Percentiles rank a stretch among this genome's conserved stretches.
Evolutionary conservation across 1,140 invertebrate genomes (phyloP).

Genomic region (Steinernema feltiae): DNA sequence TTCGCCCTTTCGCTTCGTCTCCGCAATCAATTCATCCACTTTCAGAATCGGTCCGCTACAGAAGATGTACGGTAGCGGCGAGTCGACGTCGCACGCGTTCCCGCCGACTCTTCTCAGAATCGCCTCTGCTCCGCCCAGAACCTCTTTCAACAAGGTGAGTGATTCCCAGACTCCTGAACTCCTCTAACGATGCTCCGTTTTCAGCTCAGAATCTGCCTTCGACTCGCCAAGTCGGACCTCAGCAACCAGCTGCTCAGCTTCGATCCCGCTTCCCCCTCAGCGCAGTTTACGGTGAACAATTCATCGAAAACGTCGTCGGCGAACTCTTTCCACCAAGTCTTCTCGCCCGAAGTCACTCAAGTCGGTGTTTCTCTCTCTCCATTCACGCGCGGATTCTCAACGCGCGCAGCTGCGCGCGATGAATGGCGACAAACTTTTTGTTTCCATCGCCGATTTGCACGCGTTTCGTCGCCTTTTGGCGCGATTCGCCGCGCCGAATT

Average conservation of each 20-base stretch:
- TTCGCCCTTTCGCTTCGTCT: neutral
- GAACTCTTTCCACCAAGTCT: neutral
- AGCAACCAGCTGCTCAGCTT: neutral
- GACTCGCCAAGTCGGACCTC: neutral
- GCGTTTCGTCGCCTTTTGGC: neutral
- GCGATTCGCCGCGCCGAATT: neutral
- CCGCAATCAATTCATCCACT: neutral
- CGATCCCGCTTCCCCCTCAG: neutral
- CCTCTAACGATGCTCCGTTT: neutral
- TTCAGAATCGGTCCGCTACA: conserved; percentile 4
- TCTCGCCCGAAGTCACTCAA: neutral
- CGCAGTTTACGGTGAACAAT: neutral
- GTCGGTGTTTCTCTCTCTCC: neutral
- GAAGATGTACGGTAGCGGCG: conserved; percentile 14
- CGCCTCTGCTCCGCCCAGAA: conserved; percentile 3
- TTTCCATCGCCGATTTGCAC: neutral
- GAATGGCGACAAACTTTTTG: neutral
- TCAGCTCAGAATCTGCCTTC: neutral
- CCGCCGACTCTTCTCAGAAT: conserved; percentile 7
- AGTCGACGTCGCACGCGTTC: neutral
- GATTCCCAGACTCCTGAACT: no score
- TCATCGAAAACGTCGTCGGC: neutral
- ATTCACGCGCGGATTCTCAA: neutral
- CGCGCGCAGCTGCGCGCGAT: neutral
- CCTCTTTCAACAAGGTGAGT: neutral